Base-by-base conservation (phyloP, 2,888 invertebrate genomes). In the Drosophila rellima region DNA sequence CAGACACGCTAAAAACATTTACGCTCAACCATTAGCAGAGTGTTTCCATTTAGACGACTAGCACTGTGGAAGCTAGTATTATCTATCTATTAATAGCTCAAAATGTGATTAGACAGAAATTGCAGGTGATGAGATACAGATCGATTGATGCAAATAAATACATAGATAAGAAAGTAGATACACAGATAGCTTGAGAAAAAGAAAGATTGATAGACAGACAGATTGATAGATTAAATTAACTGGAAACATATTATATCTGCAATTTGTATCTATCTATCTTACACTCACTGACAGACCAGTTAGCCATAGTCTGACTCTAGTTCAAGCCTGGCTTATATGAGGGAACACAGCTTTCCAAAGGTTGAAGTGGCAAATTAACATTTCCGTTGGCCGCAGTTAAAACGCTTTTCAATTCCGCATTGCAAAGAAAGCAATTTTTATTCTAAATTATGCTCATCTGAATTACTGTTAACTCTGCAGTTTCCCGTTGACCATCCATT, bases 361-460 rank as follows among this genome's bases (percentile, higher is more conserved):
- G 62, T 80, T 60, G 56, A 44, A 52, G 61, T 65, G 48, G 61
- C 60, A 55, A 67, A 57, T 56, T 42, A 52, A 29, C 51, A 74
- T 81, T 78, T 79, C 81, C 79, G 82, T 70, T 76, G 76, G 23
- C 31, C 40, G 48, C 45, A 60, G 63, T 60, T 48, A 61, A 42
- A 75, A 52, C 51, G 67, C 67, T 66, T 69, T 61, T 44, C 59
- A 57, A 70, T 74, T 70, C 50, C 60, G 70, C 74, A 74, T 70
- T 74, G 59, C 51, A 54, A 57, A 44, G 42, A 29, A 55, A 51
- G 69, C 73, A 63, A 80, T 81, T 67, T 74, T 8, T 62, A 74
- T 77, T 55, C 54, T 55, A 63, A 74, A 59, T 65, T 65, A 72
- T 61, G 56, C 47, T 52, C 56, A 29, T 42, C 42, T 60, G 40